Percentiles rank a stretch among this genome's conserved stretches.
Conservation (phyloP, 37 sponge, comb jelly and placozoan genomes). For the Tethya wilhelma region DNA sequence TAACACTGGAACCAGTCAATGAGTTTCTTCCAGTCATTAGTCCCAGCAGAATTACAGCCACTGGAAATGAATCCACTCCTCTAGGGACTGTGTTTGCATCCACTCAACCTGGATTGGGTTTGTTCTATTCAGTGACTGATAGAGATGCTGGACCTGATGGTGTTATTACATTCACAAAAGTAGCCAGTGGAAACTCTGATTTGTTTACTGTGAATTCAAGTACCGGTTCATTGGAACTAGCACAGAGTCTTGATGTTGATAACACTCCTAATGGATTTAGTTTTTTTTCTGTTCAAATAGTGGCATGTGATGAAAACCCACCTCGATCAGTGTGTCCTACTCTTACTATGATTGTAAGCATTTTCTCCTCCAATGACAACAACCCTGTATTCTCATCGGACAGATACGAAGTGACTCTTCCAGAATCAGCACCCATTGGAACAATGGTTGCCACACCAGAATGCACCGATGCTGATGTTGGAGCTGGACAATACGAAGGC, state of each 20-base stretch:
- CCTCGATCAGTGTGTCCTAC: conserved; percentile 8
- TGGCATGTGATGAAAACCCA: conserved; percentile 25
- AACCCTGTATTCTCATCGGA: conserved; percentile 13
- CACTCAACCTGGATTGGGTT: neutral
- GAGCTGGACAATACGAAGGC: neutral
- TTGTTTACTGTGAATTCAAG: conserved; percentile 1
- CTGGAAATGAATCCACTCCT: neutral
- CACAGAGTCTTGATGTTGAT: conserved; percentile 25
- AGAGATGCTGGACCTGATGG: conserved; percentile 25
- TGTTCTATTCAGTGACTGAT: conserved; percentile 6
- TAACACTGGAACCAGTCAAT: conserved; percentile 33
- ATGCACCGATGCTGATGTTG: neutral
- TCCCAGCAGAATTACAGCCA: neutral
- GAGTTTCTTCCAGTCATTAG: conserved; percentile 29
- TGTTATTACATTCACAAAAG: conserved; percentile 6
- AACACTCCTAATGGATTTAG: neutral
- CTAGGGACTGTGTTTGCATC: conserved; percentile 7
- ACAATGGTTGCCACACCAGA: neutral
- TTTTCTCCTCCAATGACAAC: conserved; percentile 19
- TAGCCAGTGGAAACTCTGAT: neutral
- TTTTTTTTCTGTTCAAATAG: neutral
- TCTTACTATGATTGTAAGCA: neutral
- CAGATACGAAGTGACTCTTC: neutral
- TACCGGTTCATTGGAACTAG: conserved; percentile 3
- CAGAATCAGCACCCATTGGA: neutral